phyloP scores from a whole-genome alignment of 2,113 vertebrate species.

The Macrotus californicus region DNA sequence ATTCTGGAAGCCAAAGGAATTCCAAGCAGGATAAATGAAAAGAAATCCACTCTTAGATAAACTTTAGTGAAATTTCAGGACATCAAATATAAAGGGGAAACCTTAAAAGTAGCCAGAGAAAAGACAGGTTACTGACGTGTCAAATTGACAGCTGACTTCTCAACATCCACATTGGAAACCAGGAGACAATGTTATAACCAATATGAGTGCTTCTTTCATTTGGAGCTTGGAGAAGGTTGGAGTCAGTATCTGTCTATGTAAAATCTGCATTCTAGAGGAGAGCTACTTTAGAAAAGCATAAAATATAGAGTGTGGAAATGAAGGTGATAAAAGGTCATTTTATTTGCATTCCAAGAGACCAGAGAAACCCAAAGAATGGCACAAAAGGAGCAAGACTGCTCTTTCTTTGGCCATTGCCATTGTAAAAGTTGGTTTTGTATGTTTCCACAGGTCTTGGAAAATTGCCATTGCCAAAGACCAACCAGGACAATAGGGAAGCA shows the following conservation, averaged over 20 bases:
- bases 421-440: background rate
- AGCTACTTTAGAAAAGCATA: background rate
- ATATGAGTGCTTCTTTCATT: background rate
- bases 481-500: background rate
- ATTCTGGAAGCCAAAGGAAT: background rate
- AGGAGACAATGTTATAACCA: background rate
- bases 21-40: background rate
- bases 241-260: background rate
- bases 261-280: background rate
- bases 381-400: background rate
- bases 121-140: background rate
- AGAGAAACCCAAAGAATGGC: background rate
- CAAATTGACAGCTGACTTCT: background rate
- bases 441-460: background rate
- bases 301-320: background rate
- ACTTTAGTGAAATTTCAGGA: background rate
- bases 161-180: background rate
- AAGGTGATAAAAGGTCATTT: background rate
- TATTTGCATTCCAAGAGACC: background rate
- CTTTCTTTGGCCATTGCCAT: background rate
- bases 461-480: background rate
- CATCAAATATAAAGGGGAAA: background rate
- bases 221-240: background rate
- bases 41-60: background rate
- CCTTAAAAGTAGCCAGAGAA: background rate